Base-by-base conservation (phyloP, 1,140 invertebrate genomes). In the Cydia splendana region DNA sequence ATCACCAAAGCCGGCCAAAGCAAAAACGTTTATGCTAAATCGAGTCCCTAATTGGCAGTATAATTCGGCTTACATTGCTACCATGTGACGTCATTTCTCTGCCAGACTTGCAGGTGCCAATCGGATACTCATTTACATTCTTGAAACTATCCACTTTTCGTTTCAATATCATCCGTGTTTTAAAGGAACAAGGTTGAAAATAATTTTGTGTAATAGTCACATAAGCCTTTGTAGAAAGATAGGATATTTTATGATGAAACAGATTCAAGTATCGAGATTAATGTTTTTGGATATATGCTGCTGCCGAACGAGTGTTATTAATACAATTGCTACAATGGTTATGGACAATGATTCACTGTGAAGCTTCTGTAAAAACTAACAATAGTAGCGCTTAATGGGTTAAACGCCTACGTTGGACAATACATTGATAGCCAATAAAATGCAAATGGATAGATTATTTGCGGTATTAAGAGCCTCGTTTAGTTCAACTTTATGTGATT, bases 91-190 rank as follows among this genome's bases (percentile, higher is more conserved):
- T 86, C 84, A 86, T 15, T 77, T 51, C 51, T 74, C 34, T 78
- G 77, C 81, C 80, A 86, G 84, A 86, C 80, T 78, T 77, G 65
- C 84, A 83, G 84, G 84, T 83, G 84, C 80, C 76, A 62, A 76
- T 78, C 75, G 45, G 48, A 76, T 76, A 67, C 77, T 78, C 75
- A 78, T 78, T 78, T 76, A 74, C 74, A 78, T 78, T 76, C 77
- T 78, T 74, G 75, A 75, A 76, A 38, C 53, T 76, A 48, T 28
- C 53, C 24, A 12, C 34, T 75, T 38, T 15, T 13, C 24, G 18
- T 45, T 24, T 48, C 62, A 78, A 76, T 51, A 18, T n/a, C 2
- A 74, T 74, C 75, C 48, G 42, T 78, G 76, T 4, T 38, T 9
- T 10, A 74, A 34, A 48, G 20, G 13, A 65, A 30, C 48, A 62